phyloP scores from a whole-genome alignment of 2,113 vertebrate genomes.

The Hemiprocne comata region DNA sequence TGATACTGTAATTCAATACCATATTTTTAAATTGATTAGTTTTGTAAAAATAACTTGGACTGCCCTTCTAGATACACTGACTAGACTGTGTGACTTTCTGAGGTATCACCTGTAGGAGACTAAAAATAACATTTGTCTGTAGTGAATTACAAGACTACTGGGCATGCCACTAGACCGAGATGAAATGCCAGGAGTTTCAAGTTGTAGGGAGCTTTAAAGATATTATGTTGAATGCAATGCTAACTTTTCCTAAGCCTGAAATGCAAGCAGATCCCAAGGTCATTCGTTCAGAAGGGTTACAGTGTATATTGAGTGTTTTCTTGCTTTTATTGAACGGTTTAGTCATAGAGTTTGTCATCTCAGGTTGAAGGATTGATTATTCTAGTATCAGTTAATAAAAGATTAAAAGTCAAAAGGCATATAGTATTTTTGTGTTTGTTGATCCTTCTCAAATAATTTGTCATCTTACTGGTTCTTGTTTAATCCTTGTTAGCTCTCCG shows the following conservation, averaged over 20 bases:
- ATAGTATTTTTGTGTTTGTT: neutral
- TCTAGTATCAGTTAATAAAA: neutral
- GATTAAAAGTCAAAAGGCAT: neutral
- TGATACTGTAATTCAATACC: neutral
- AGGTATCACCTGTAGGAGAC: neutral
- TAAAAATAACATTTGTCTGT: neutral
- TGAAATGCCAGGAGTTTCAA: neutral
- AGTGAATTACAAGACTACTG: neutral
- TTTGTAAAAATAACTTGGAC: neutral
- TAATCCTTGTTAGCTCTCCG: neutral
- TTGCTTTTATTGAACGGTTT: neutral
- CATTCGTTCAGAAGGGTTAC: neutral
- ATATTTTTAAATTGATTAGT: conserved; percentile 27
- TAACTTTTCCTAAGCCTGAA: neutral
- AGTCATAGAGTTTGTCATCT: neutral
- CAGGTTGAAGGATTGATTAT: neutral
- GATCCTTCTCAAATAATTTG: neutral
- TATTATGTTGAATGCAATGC: neutral
- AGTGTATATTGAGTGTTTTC: neutral
- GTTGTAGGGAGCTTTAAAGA: neutral
- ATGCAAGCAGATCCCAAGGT: neutral
- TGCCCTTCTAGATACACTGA: neutral
- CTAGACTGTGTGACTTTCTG: conserved; percentile 11
- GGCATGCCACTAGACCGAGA: neutral
- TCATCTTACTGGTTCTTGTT: neutral